These are phyloP conservation scores for Nephrotoma appendiculata DNA, from an alignment of 2,888 invertebrate species.

Conservation along the genomic window DNA sequence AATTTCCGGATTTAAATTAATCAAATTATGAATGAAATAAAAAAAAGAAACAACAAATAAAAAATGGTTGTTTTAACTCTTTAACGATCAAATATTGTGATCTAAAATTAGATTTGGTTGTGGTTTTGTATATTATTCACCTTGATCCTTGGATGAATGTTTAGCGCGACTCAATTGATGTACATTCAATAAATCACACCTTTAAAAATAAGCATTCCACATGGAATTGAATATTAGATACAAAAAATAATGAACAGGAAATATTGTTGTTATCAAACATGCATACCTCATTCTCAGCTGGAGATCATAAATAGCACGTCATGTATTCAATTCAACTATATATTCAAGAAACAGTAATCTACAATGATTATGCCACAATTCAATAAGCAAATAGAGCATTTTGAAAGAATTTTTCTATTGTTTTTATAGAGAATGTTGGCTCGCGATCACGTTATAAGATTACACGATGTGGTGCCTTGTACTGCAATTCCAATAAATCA, in stretches of 20 bases:
- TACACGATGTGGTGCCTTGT: neutral
- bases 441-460: neutral
- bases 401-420: neutral
- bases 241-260: neutral
- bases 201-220: neutral
- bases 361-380: neutral
- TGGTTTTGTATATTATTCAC: neutral
- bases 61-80: neutral
- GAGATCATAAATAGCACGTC: neutral
- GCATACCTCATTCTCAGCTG: neutral
- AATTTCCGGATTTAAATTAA: neutral
- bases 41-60: neutral
- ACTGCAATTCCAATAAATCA: neutral
- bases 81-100: neutral
- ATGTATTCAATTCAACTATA: neutral
- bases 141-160: neutral
- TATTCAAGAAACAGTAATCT: neutral
- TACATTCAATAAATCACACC: neutral
- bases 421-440: neutral
- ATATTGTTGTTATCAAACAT: neutral
- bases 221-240: neutral
- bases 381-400: neutral
- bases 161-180: neutral
- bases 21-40: neutral
- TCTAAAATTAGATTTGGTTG: neutral